These are phyloP conservation scores for Oncorhynchus gorbuscha DNA, from an alignment of 2,113 vertebrate species.

Conservation along the genomic window DNA sequence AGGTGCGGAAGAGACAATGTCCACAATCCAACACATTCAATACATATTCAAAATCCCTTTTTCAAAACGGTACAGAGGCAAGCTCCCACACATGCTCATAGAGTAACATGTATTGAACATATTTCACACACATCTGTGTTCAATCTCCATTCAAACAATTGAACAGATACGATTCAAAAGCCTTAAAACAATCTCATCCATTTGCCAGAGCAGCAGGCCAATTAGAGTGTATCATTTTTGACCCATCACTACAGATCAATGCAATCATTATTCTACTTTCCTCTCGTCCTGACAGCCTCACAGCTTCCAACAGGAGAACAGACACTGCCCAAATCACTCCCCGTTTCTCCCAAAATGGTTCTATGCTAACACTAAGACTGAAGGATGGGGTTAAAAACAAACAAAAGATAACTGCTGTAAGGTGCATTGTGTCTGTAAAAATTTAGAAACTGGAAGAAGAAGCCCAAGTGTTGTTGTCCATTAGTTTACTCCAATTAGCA, in stretches of 20 bases:
- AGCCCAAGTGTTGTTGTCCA: too few species aligned
- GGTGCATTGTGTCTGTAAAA: too few species aligned
- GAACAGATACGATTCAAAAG: slow-evolving; percentile 22
- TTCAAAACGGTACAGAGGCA: slow-evolving; percentile 1
- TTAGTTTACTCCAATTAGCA: too few species aligned
- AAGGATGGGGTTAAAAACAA: background rate
- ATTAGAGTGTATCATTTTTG: background rate
- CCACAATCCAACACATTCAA: too few species aligned
- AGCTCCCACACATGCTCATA: background rate
- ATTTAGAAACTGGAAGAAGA: too few species aligned
- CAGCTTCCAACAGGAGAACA: slow-evolving; percentile 53
- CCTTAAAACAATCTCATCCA: slow-evolving; percentile 18
- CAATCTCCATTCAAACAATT: background rate
- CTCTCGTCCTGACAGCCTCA: slow-evolving; percentile 46
- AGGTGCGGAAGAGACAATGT: background rate
- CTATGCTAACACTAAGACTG: slow-evolving; percentile 18
- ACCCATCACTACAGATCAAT: slow-evolving; percentile 57
- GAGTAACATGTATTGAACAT: too few species aligned
- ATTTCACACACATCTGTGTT: background rate
- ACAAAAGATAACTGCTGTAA: too few species aligned
- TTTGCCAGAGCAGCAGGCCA: too few species aligned
- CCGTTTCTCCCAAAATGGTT: slow-evolving; percentile 15
- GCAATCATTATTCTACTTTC: slow-evolving; percentile 62
- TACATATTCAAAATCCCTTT: background rate
- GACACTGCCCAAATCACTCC: background rate